Conservation (phyloP, 2,113 vertebrate species). For the Rhinolophus ferrumequinum region DNA sequence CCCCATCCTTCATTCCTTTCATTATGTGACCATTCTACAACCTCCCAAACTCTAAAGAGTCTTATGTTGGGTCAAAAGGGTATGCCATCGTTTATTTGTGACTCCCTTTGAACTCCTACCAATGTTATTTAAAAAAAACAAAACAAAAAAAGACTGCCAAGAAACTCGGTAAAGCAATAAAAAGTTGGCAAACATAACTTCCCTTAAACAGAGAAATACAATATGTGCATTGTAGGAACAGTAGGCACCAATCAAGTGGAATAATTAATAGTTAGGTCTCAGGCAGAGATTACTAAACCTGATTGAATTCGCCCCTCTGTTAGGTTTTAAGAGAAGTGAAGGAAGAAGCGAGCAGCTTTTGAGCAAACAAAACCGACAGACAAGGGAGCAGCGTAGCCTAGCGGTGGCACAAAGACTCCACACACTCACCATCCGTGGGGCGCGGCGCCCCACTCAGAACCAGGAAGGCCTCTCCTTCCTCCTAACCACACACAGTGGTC, state of each 20-base stretch:
- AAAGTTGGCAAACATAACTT: slow-evolving; percentile 63
- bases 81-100: not conserved
- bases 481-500: accelerated
- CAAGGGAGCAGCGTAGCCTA: slow-evolving; percentile 21
- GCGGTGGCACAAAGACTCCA: not conserved
- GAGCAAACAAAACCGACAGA: not conserved
- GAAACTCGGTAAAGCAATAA: slow-evolving; percentile 74
- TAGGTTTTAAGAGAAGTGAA: not conserved
- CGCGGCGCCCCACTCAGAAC: accelerated
- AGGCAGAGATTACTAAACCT: slow-evolving; percentile 52
- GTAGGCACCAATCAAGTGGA: slow-evolving; percentile 76
- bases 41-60: not conserved
- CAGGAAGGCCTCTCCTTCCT: not conserved
- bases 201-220: slow-evolving; percentile 72
- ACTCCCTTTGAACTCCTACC: slow-evolving; percentile 71
- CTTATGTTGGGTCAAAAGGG: slow-evolving; percentile 1
- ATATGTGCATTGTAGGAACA: slow-evolving; percentile 65
- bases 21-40: not conserved
- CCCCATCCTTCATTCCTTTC: not conserved
- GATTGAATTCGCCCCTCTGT: slow-evolving; percentile 50
- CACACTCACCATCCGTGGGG: accelerated
- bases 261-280: slow-evolving; percentile 76
- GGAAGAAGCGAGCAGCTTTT: not conserved
- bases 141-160: slow-evolving; percentile 61
- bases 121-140: slow-evolving; percentile 34